Conservation (phyloP, 2,888 invertebrate species). For the Bunonema sp. region DNA sequence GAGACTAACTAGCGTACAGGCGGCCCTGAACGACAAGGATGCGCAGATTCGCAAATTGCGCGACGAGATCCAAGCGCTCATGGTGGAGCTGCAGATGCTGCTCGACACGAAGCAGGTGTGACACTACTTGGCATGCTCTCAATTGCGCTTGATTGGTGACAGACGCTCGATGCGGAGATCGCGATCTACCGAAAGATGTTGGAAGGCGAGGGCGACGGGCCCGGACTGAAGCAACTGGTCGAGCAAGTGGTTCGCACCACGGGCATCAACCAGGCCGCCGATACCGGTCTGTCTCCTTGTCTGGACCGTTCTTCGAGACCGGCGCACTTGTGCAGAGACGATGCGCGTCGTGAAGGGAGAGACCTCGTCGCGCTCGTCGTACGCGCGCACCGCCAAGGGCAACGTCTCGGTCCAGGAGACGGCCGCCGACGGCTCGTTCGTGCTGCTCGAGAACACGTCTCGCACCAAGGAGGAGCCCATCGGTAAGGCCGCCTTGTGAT, state of each 20-base stretch:
- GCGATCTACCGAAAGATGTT: slow-evolving; percentile 52
- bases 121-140: not conserved
- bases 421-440: slow-evolving; percentile 49
- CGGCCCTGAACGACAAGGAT: slow-evolving; percentile 45
- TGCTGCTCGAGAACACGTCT: slow-evolving; percentile 50
- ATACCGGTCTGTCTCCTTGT: slow-evolving; percentile 23
- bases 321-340: slow-evolving; percentile 28
- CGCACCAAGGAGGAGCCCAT: slow-evolving; percentile 39
- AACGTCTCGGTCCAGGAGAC: slow-evolving; percentile 48
- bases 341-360: slow-evolving; percentile 46
- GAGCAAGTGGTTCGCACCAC: slow-evolving; percentile 43
- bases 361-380: slow-evolving; percentile 49
- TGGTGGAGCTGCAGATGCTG: slow-evolving; percentile 46
- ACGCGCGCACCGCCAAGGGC: slow-evolving; percentile 49
- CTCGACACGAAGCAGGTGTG: slow-evolving; percentile 49
- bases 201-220: slow-evolving; percentile 51
- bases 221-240: slow-evolving; percentile 42
- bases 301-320: too few species aligned
- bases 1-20: slow-evolving; percentile 10
- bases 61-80: slow-evolving; percentile 46
- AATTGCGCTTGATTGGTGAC: not conserved
- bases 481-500: too few species aligned
- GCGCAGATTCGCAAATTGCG: slow-evolving; percentile 43
- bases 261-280: slow-evolving; percentile 28
- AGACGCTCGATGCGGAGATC: slow-evolving; percentile 51